phyloP scores from a whole-genome alignment of 2,888 invertebrate species.

The Phengaris arion region DNA sequence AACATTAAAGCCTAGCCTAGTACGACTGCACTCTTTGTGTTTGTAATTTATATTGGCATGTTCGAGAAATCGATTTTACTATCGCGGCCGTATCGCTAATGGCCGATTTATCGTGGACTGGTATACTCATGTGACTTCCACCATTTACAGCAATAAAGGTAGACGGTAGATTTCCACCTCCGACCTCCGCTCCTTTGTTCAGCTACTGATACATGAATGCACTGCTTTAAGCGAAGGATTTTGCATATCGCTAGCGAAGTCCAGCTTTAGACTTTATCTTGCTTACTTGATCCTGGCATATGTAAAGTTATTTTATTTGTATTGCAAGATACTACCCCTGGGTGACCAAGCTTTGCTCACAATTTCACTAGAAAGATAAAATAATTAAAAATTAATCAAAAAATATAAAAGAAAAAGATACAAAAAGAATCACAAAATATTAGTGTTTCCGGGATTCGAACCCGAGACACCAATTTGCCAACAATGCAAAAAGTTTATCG shows the following conservation, averaged over 20 bases:
- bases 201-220: not conserved
- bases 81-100: slow-evolving; percentile 19
- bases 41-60: not conserved
- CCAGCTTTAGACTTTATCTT: not conserved
- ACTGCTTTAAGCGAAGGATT: not conserved
- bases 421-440: too few species aligned
- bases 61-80: slow-evolving; percentile 17
- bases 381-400: too few species aligned
- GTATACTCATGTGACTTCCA: not conserved
- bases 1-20: too few species aligned
- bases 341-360: too few species aligned
- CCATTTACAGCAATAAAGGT: not conserved
- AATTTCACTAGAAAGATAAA: too few species aligned
- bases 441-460: too few species aligned
- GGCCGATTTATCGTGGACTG: not conserved
- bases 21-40: not conserved
- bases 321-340: too few species aligned
- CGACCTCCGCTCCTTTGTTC: not conserved
- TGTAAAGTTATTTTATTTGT: too few species aligned
- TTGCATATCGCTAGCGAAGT: not conserved
- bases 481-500: too few species aligned
- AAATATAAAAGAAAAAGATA: too few species aligned
- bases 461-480: too few species aligned
- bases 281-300: too few species aligned
- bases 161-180: not conserved